A percentile compares a stretch with the other conserved stretches of the same genome.
phyloP scores from a whole-genome alignment of 1,140 invertebrate genomes.

The Drosophila bifasciata region DNA sequence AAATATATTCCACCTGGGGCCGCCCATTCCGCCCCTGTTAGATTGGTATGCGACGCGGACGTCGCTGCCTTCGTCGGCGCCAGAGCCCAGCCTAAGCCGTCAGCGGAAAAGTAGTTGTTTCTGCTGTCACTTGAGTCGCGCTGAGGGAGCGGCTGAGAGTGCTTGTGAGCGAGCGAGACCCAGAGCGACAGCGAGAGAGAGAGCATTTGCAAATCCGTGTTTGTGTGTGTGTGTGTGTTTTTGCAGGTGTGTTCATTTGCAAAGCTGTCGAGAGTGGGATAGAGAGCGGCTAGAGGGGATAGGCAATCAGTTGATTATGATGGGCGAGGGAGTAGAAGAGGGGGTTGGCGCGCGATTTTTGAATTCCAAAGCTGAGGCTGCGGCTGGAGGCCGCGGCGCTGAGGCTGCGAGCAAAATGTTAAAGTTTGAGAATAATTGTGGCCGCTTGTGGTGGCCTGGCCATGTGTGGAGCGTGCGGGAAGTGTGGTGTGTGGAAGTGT shows the following conservation, averaged over 20 bases:
- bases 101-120: constrained; percentile 54
- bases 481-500: constrained; percentile 24
- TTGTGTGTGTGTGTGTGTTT: constrained; percentile 23
- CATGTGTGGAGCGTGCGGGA: constrained; percentile 46
- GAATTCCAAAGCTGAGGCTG: constrained; percentile 67
- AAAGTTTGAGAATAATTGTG: constrained; percentile 79
- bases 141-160: constrained; percentile 64
- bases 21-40: constrained; percentile 13
- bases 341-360: constrained; percentile 56
- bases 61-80: constrained; percentile 24
- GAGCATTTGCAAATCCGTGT: constrained; percentile 40
- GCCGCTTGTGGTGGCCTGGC: constrained; percentile 37
- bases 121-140: constrained; percentile 65
- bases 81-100: constrained; percentile 64
- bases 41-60: constrained; percentile 53
- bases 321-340: neutral
- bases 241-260: constrained; percentile 53
- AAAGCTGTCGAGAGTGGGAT: constrained; percentile 20
- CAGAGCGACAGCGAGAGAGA: constrained; percentile 15
- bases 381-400: constrained; percentile 23
- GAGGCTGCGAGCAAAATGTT: constrained; percentile 67
- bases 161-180: constrained; percentile 10
- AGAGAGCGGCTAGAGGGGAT: neutral
- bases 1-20: constrained; percentile 13
- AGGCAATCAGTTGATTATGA: neutral